A percentile compares a stretch with the other conserved stretches of the same genome.
These are phyloP conservation scores for Napeogenes sylphis DNA, from an alignment of 2,888 invertebrate species.

Conservation along the genomic window DNA sequence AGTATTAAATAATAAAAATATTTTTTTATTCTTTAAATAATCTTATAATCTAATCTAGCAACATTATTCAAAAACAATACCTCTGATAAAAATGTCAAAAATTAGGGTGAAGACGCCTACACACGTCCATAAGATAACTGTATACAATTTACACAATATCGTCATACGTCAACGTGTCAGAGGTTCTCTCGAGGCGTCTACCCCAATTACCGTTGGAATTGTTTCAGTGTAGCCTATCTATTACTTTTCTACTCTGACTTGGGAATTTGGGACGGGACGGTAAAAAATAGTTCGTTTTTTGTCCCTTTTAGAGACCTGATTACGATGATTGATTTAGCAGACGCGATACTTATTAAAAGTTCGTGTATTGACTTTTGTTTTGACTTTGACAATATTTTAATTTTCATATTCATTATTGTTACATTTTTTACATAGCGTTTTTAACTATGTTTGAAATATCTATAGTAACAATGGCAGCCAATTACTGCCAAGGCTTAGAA, in stretches of 20 bases:
- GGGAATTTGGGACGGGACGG: constrained; percentile 54
- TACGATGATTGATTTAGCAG: constrained; percentile 54
- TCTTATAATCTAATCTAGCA: no score
- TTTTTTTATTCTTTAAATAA: no score
- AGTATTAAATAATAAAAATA: no score
- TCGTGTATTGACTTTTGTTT: constrained; percentile 14
- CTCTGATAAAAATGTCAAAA: neutral
- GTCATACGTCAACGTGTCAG: constrained; percentile 66
- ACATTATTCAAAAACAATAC: no score
- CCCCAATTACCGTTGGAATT: constrained; percentile 70
- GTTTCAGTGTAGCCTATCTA: constrained; percentile 64
- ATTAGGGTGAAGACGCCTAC: constrained; percentile 11
- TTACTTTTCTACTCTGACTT: constrained; percentile 52
- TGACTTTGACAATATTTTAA: neutral
- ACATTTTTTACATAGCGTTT: neutral
- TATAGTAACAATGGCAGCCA: neutral
- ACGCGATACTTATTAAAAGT: constrained; percentile 17
- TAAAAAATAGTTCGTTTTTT: constrained; percentile 56
- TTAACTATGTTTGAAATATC: neutral
- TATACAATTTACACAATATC: constrained; percentile 69
- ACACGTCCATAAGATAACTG: constrained; percentile 21
- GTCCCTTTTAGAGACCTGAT: constrained; percentile 40
- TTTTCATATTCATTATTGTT: no score
- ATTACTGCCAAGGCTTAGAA: neutral
- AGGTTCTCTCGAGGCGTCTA: constrained; percentile 56